A percentile compares a stretch with the other conserved stretches of the same genome.
Evolutionary conservation across 1,140 invertebrate species (phyloP).

Genomic region (Branchinecta lynchi): DNA sequence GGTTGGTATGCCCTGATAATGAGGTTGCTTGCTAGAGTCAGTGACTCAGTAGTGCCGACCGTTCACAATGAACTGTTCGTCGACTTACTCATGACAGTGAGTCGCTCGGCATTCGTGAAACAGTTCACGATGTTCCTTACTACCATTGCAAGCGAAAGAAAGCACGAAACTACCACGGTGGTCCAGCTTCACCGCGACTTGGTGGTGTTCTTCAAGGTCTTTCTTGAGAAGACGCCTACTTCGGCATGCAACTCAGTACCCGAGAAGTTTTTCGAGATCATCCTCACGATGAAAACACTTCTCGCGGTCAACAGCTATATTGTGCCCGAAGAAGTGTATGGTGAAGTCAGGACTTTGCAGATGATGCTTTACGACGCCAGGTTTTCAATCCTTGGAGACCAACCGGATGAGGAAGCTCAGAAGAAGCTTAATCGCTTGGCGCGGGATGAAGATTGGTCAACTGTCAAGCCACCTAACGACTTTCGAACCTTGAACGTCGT

Average conservation of each 20-base stretch:
- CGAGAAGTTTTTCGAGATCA: slow-evolving; percentile 11
- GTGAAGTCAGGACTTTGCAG: not conserved
- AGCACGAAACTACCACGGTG: not conserved
- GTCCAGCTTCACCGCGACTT: not conserved
- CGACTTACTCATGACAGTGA: not conserved
- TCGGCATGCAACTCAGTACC: slow-evolving; percentile 14
- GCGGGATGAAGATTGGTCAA: not conserved
- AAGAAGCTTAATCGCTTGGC: not conserved
- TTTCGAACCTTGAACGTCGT: slow-evolving; percentile 18
- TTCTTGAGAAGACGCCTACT: slow-evolving; percentile 6
- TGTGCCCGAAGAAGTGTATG: slow-evolving; percentile 8
- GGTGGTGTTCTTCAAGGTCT: not conserved
- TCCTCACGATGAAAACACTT: not conserved
- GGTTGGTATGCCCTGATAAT: not conserved
- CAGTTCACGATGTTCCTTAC: not conserved
- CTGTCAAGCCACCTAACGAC: slow-evolving; percentile 15
- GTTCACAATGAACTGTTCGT: not conserved
- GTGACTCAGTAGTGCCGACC: not conserved
- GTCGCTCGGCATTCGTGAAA: not conserved
- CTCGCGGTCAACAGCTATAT: not conserved
- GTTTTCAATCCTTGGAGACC: not conserved
- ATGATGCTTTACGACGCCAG: not conserved
- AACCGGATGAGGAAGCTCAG: not conserved
- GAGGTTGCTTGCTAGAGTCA: not conserved
- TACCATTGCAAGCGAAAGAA: not conserved